phyloP scores from a whole-genome alignment of 1,140 invertebrate genomes.

The Mycetomoellerius zeteki region DNA sequence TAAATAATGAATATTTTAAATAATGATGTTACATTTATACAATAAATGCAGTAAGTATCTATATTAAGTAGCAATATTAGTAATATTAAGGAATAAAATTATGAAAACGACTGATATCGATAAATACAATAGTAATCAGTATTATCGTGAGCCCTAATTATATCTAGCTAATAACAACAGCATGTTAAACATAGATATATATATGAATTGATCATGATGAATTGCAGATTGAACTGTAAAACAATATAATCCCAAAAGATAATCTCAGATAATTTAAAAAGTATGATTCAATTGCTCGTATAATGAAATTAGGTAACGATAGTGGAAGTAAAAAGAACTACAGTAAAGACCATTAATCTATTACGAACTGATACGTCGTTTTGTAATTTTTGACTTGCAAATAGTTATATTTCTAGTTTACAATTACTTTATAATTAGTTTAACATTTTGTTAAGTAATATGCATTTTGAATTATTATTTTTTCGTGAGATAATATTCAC shows the following conservation, averaged over 20 bases:
- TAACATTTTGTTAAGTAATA: neutral
- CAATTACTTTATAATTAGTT: neutral
- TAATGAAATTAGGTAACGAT: neutral
- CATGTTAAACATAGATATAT: neutral
- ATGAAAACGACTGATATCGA: constrained; percentile 7
- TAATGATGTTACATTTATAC: neutral
- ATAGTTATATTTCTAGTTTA: neutral
- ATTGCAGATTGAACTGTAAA: constrained; percentile 6
- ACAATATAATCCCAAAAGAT: neutral
- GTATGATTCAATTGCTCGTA: neutral
- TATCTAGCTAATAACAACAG: constrained; percentile 16
- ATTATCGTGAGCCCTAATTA: constrained; percentile 6
- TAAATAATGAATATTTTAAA: constrained; percentile 10
- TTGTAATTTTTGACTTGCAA: neutral
- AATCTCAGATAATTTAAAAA: neutral
- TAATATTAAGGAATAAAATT: constrained; percentile 1
- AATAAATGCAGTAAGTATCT: neutral
- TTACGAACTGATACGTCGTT: neutral
- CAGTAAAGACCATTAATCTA: neutral
- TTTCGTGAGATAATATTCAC: constrained; percentile 9
- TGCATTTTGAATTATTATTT: neutral
- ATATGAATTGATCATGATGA: neutral
- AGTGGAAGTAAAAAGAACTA: neutral
- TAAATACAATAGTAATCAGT: neutral
- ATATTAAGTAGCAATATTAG: neutral